phyloP scores from a whole-genome alignment of 2,888 invertebrate genomes.

The Rhagonycha fulva region DNA sequence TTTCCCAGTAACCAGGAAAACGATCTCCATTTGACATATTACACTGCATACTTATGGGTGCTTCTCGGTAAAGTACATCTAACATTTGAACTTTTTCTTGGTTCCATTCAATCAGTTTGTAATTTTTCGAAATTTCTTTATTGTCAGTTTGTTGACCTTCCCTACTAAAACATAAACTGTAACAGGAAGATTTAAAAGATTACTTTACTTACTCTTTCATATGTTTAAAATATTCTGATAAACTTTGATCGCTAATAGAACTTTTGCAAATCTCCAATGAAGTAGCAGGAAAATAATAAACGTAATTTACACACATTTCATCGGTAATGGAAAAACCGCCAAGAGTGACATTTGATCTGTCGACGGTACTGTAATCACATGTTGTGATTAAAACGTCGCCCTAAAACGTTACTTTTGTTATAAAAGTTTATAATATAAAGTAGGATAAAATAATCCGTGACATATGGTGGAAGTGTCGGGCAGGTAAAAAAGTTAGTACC shows the following conservation, averaged over 20 bases:
- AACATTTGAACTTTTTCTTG: constrained; percentile 75
- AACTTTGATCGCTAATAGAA: constrained; percentile 82
- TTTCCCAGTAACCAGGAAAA: constrained; percentile 80
- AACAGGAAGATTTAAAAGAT: neutral
- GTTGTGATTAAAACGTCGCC: constrained; percentile 93
- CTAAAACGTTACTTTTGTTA: no score
- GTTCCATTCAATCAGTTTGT: constrained; percentile 84
- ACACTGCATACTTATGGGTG: constrained; percentile 95
- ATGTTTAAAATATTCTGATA: constrained; percentile 85
- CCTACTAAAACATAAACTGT: constrained; percentile 63
- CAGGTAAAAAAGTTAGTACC: constrained; percentile 59
- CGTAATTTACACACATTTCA: constrained; percentile 99
- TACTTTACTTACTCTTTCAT: constrained; percentile 71
- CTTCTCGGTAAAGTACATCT: constrained; percentile 76
- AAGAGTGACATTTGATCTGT: constrained; percentile 77
- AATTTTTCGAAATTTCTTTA: constrained; percentile 77
- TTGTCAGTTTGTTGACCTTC: constrained; percentile 72
- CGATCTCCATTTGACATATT: constrained; percentile 88
- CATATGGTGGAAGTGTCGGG: no score
- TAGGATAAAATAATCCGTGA: no score
- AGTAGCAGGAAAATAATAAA: constrained; percentile 94
- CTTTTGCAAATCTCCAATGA: constrained; percentile 96
- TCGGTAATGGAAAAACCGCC: constrained; percentile 98
- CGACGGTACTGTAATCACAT: constrained; percentile 83
- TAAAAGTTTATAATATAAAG: no score